phyloP scores from a whole-genome alignment of 2,113 vertebrate genomes.

The Sus scrofa region DNA sequence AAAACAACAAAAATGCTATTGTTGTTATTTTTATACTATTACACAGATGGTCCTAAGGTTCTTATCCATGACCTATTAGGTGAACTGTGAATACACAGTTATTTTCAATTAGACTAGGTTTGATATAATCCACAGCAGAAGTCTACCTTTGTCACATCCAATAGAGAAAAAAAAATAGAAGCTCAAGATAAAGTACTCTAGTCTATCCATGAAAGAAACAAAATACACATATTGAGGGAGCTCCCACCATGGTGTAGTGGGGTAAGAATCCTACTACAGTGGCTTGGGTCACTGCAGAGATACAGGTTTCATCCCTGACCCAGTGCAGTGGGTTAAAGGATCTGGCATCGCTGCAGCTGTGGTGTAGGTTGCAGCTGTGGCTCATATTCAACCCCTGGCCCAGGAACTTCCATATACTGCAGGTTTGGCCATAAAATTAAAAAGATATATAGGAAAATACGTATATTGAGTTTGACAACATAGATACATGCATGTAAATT shows the following conservation, averaged over 20 bases:
- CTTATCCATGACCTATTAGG: not conserved
- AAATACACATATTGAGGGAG: not conserved
- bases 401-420: too few relatives aligned
- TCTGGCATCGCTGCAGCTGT: too few relatives aligned
- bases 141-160: not conserved
- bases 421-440: too few relatives aligned
- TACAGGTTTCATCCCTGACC: too few relatives aligned
- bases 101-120: constrained; percentile 31
- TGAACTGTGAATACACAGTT: not conserved
- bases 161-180: constrained; percentile 30
- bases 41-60: not conserved
- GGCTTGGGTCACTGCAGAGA: too few relatives aligned
- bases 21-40: constrained; percentile 6
- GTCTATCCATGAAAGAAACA: not conserved
- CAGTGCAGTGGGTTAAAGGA: too few relatives aligned
- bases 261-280: too few relatives aligned
- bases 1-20: constrained; percentile 35
- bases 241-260: too few relatives aligned
- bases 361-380: too few relatives aligned
- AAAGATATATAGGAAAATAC: not conserved
- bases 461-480: not conserved
- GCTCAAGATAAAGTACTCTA: not conserved
- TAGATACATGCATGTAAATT: not conserved
- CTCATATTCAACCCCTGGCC: too few relatives aligned
- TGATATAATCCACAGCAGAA: not conserved